Base-by-base conservation (phyloP, 2,797 vertebrate genomes). In the Phylloscopus collybita region DNA sequence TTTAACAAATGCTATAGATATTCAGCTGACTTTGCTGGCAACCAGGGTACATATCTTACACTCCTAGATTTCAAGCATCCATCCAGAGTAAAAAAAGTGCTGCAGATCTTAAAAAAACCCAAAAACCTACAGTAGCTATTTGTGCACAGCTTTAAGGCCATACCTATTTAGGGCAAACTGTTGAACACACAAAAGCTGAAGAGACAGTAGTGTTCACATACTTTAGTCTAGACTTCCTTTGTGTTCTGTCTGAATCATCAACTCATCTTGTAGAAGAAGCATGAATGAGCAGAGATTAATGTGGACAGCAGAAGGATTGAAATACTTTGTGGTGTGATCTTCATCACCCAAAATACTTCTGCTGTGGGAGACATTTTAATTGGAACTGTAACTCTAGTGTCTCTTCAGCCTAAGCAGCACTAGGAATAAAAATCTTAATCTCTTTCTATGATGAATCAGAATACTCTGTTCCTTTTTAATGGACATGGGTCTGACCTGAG, bases 171-270 rank as follows among this genome's bases (percentile, higher is more conserved):
- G 51, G 51, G 23, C 16, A 70, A 88, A 66, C 8, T 56, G 15
- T 38, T 90, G 45, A 88, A 49, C 29, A 75, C 9, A 5, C 17
- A 20, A 21, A 86, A 72, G 3, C 47, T 90, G 40, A 75, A 54
- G n/a, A 91, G 56, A n/a, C 30, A 74, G 42, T 49, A 47, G 17
- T 4, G 1, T 18, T 79, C 75, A 66, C 66, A 79, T 78, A 79
- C 32, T 36, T 84, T 49, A n/a, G 66, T 91, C 80, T 80, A 88
- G 85, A 94, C 54, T 80, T 88, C 20, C 22, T 76, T 87, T 92
- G 34, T 78, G 50, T 32, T 36, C 76, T 32, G 17, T 47, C 49
- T 5, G 16, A 93, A 51, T 90, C 88, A 88, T 44, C 62, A 69
- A 25, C 32, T 65, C 25, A 22, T 80, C 42, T 25, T 8, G 30